Evolutionary conservation across 2,797 vertebrate species (phyloP), one percentile per base, ranked within the genome.

Genomic region (Borostomias antarcticus): DNA sequence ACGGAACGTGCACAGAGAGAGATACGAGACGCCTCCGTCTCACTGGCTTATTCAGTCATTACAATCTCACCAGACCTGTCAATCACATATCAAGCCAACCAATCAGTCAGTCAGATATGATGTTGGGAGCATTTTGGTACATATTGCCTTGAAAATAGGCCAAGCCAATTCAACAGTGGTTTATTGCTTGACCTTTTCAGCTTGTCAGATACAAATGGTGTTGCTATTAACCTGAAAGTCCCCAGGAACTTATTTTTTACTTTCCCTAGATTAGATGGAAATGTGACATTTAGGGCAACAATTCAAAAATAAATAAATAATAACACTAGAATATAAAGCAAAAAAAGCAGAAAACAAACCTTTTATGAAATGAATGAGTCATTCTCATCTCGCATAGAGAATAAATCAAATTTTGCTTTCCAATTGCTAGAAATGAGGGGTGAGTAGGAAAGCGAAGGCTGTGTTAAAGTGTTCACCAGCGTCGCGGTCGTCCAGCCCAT

Each of bases 101-200:
- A n/a, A n/a, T n/a, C n/a, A n/a, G n/a, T n/a, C n/a, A 43, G 40
- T 45, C 40, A 3, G 7, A 9, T 45, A 45, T 45, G 40, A n/a
- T 45, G 15, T n/a, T 17, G n/a, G n/a, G 15, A 17, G 15, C 40
- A 45, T 17, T 45, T 45, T 13, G 40, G 57, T 26, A 59, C 23
- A 40, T 43, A 9, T 8, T 59, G 35, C 35, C 33, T 58, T 17
- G 33, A 40, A 58, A 40, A 58, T 19, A 8, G 7, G 30, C 5
- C 33, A 37, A 25, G 2, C 8, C 37, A 40, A 66, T 66, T 33
- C 53, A 58, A 57, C 37, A 29, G 15, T 37, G 47, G 6, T 19
- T 50, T 57, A 19, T 58, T 66, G 40, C 28, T 50, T 66, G 64
- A 66, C 64, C 53, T 66, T 66, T 58, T 66, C 54, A 26, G 64